Evolutionary conservation across 1,140 invertebrate genomes (phyloP).

Genomic region (Antheraea mylitta): DNA sequence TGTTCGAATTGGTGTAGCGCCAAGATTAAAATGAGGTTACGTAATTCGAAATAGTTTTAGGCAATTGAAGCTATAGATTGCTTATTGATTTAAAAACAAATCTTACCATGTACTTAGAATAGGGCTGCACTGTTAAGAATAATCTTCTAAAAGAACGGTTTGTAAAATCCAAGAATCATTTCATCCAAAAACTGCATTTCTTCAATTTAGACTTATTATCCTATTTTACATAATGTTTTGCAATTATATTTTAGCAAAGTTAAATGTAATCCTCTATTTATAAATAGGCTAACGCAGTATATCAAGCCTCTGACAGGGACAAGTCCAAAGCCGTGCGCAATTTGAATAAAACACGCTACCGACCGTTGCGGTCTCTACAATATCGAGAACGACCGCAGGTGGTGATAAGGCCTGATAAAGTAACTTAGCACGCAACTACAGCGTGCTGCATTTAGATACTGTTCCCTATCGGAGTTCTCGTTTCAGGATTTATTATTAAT

Average conservation of each 20-base stretch:
- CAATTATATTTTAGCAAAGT: background rate
- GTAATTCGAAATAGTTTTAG: too few relatives aligned
- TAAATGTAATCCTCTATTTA: background rate
- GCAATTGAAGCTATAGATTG: too few relatives aligned
- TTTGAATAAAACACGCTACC: conserved; percentile 66
- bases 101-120: too few relatives aligned
- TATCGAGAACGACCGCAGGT: conserved; percentile 57
- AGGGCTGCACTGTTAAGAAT: too few relatives aligned
- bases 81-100: too few relatives aligned
- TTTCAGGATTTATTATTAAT: conserved; percentile 1
- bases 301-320: background rate
- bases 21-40: too few relatives aligned
- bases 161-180: too few relatives aligned
- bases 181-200: too few relatives aligned
- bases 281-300: background rate
- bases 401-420: conserved; percentile 57
- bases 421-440: conserved; percentile 35
- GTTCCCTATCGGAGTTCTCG: background rate
- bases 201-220: too few relatives aligned
- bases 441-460: background rate
- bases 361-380: conserved; percentile 44
- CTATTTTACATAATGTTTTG: too few relatives aligned
- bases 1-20: too few relatives aligned
- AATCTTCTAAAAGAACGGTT: too few relatives aligned
- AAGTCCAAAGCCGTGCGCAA: conserved; percentile 22